phyloP scores from a whole-genome alignment of 2,888 invertebrate genomes.

The Clusia tigrina region DNA sequence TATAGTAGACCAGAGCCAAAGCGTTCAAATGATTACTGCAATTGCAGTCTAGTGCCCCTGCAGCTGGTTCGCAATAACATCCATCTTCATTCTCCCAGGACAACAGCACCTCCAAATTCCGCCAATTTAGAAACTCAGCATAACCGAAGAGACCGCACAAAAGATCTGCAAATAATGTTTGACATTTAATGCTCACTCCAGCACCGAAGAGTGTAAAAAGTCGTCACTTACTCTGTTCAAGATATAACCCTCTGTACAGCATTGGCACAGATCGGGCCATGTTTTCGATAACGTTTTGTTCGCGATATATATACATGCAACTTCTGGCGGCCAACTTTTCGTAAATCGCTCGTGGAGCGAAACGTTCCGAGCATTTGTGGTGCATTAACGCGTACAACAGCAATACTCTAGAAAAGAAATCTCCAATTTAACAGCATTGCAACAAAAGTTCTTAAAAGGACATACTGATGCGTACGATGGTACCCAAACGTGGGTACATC shows the following conservation, averaged over 20 bases:
- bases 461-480: slow-evolving; percentile 60
- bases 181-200: background rate
- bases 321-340: slow-evolving; percentile 45
- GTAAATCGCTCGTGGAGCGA: slow-evolving; percentile 44
- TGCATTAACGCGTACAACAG: slow-evolving; percentile 54
- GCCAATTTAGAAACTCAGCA: slow-evolving; percentile 57
- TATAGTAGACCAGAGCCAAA: slow-evolving; percentile 51
- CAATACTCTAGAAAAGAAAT: slow-evolving; percentile 43
- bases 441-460: slow-evolving; percentile 15
- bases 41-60: slow-evolving; percentile 24
- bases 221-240: slow-evolving; percentile 59
- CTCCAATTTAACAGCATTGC: background rate
- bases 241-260: slow-evolving; percentile 48
- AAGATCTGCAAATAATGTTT: slow-evolving; percentile 40
- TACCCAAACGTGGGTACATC: slow-evolving; percentile 53
- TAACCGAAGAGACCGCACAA: slow-evolving; percentile 55
- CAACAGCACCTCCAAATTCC: slow-evolving; percentile 47
- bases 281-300: slow-evolving; percentile 52
- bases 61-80: slow-evolving; percentile 4
- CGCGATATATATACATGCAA: slow-evolving; percentile 51
- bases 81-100: slow-evolving; percentile 40
- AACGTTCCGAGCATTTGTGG: slow-evolving; percentile 48
- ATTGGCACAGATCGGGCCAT: no score
- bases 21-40: slow-evolving; percentile 48
- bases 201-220: background rate